Conservation (phyloP, 2,797 vertebrate species). For the Hipposideros larvatus region DNA sequence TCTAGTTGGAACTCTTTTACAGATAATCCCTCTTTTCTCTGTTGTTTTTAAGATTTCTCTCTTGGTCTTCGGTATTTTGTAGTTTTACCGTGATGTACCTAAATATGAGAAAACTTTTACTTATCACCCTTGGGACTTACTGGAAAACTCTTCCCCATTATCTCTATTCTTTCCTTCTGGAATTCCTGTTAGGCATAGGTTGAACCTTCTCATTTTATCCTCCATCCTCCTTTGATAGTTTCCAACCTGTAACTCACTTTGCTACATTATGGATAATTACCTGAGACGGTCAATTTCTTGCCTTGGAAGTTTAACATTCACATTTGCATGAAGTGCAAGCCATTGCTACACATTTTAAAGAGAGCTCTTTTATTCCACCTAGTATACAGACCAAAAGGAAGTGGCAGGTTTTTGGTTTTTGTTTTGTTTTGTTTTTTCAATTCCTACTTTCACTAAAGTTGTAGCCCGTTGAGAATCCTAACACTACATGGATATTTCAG, state of each 20-base stretch:
- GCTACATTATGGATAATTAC: background rate
- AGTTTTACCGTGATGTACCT: background rate
- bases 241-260: background rate
- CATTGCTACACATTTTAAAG: background rate
- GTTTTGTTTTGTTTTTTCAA: background rate
- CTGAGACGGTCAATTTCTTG: background rate
- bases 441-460: constrained; percentile 14
- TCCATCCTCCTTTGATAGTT: background rate
- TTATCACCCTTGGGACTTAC: background rate
- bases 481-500: background rate
- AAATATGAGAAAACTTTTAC: background rate
- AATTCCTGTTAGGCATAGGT: background rate
- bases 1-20: background rate
- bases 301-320: background rate
- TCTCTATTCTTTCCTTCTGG: background rate
- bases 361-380: background rate
- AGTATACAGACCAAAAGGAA: background rate
- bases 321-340: background rate
- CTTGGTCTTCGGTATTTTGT: background rate
- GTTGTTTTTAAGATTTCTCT: background rate
- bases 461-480: background rate
- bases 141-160: background rate
- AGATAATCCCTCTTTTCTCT: background rate
- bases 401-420: background rate
- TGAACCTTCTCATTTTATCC: constrained; percentile 4